phyloP scores from a whole-genome alignment of 1,140 invertebrate species.

The Asobara japonica region DNA sequence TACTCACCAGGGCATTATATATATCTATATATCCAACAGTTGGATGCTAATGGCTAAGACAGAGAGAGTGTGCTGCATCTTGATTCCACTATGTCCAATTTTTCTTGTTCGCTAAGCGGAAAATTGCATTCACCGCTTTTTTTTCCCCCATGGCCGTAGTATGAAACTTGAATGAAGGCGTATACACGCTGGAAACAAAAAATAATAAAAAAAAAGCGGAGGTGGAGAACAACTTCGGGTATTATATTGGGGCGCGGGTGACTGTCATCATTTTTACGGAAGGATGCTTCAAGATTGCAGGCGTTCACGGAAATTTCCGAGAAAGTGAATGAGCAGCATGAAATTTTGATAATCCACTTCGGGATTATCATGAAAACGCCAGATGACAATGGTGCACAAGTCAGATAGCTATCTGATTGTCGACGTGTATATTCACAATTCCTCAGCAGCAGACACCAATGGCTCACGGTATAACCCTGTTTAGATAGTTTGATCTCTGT shows the following conservation, averaged over 20 bases:
- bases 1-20: slow-evolving; percentile 18
- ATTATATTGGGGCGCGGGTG: neutral
- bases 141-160: slow-evolving; percentile 14
- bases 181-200: neutral
- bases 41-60: slow-evolving; percentile 30
- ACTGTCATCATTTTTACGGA: slow-evolving; percentile 31
- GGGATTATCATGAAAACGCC: too few species aligned
- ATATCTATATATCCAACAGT: neutral
- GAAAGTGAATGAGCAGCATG: slow-evolving; percentile 1
- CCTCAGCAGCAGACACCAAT: too few species aligned
- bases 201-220: neutral
- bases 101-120: slow-evolving; percentile 44
- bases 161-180: neutral
- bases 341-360: neutral
- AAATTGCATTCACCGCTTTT: slow-evolving; percentile 40
- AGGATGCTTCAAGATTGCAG: slow-evolving; percentile 34
- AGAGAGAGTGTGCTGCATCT: slow-evolving; percentile 2
- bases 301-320: neutral
- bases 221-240: neutral
- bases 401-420: too few species aligned
- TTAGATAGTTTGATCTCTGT: too few species aligned
- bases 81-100: slow-evolving; percentile 40
- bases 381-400: too few species aligned
- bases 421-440: too few species aligned
- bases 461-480: too few species aligned